These are phyloP conservation scores for Scaptomyza parva DNA, from an alignment of 2,888 invertebrate genomes.

Conservation along the genomic window DNA sequence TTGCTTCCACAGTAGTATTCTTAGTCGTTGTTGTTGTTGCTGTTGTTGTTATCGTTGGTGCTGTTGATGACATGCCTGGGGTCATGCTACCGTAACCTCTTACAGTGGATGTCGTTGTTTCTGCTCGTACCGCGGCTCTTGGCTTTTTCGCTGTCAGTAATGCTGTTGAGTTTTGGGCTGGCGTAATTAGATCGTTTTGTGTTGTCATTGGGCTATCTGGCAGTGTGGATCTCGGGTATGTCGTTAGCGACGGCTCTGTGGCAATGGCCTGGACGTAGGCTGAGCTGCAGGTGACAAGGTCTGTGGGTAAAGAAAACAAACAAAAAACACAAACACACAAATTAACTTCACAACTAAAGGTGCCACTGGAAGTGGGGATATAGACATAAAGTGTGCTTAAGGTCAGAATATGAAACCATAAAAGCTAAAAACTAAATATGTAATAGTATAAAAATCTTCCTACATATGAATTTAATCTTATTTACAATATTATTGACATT, in stretches of 20 bases:
- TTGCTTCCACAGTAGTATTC: slow-evolving; percentile 24
- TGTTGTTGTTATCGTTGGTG: slow-evolving; percentile 44
- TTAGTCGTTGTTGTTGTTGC: too few relatives aligned
- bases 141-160: slow-evolving; percentile 60
- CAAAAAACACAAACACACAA: slow-evolving; percentile 23
- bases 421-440: too few relatives aligned
- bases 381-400: slow-evolving; percentile 26
- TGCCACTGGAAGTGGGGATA: slow-evolving; percentile 24
- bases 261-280: slow-evolving; percentile 22
- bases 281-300: slow-evolving; percentile 70
- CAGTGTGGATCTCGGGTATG: slow-evolving; percentile 71
- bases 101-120: slow-evolving; percentile 24
- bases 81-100: slow-evolving; percentile 38
- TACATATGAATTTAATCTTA: too few relatives aligned
- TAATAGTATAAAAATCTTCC: too few relatives aligned
- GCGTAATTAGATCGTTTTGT: slow-evolving; percentile 77
- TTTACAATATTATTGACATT: too few relatives aligned
- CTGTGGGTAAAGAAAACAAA: slow-evolving; percentile 48
- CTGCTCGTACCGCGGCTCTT: slow-evolving; percentile 28
- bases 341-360: slow-evolving; percentile 27
- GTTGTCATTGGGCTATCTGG: slow-evolving; percentile 76
- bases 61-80: slow-evolving; percentile 67
- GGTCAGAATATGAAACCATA: not conserved
- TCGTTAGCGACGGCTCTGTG: slow-evolving; percentile 49
- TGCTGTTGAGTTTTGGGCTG: slow-evolving; percentile 59